Evolutionary conservation across 2,113 vertebrate species (phyloP), one percentile per base, ranked within the genome.

Genomic region (Merops nubicus): DNA sequence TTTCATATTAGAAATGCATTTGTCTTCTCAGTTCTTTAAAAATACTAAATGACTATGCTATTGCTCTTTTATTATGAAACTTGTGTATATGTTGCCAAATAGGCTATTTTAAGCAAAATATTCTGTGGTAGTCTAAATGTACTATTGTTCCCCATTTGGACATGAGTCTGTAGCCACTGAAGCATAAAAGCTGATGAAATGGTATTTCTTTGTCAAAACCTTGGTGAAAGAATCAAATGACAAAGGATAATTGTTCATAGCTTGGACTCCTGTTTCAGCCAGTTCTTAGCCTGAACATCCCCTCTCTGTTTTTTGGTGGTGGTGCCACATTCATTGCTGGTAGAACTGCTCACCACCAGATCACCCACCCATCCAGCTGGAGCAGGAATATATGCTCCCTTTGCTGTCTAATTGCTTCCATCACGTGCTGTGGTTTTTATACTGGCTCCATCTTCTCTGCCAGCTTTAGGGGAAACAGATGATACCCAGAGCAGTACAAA

Each of bases 351-450:
- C 64, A 47, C 68, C 96, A 97, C 91, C 96, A 96, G 89, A 95
- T 96, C 86, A 86, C 83, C 91, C 88, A 84, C 75, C 11, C 11
- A 88, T 95, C 96, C 96, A 97, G 96, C 96, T 97, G 96, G 94
- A 95, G 67, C 91, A 84, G 34, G 91, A 93, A 92, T 84, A 80
- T 23, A 70, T 1, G 29, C 89, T 96, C 93, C 91, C 68, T 63
- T 86, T 92, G 74, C 91, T 97, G 93, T 85, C 91, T 91, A 97
- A 97, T 92, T 90, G 83, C 94, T 96, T 21, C 1, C 60, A 75
- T 92, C 96, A 96, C 89, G 95, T 96, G 95, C 91, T 48, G 60
- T 31, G 91, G 91, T 92, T 96, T 96, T 97, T 96, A 89, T 96
- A 57, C 84, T 95, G 93, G 86, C 93, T 96, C 80, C 76, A 91